Evolutionary conservation across 2,113 vertebrate genomes (phyloP).

Genomic region (Gulo gulo): DNA sequence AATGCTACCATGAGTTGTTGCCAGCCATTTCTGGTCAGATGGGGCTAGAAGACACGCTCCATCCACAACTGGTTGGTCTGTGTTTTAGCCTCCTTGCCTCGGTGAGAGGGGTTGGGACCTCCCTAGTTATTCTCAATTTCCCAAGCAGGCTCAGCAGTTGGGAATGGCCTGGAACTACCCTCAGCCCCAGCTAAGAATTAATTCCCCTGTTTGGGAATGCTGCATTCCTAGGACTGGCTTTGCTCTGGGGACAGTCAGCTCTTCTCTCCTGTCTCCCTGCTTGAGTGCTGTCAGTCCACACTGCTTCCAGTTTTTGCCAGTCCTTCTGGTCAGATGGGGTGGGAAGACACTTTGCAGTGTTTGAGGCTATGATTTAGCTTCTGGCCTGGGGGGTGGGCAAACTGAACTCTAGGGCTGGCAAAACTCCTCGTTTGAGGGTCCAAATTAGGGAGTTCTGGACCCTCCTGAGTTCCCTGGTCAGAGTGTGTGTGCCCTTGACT

Average conservation of each 20-base stretch:
- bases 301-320: background rate
- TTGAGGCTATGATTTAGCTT: background rate
- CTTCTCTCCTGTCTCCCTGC: background rate
- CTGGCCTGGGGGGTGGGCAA: background rate
- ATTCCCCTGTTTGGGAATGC: background rate
- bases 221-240: background rate
- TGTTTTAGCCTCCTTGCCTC: background rate
- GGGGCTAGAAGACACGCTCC: background rate
- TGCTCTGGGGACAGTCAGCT: background rate
- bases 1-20: background rate
- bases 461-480: background rate
- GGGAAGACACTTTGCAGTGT: background rate
- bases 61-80: background rate
- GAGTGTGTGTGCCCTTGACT: background rate
- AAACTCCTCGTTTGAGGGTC: background rate
- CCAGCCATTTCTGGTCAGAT: background rate
- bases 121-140: background rate
- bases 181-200: too few species aligned
- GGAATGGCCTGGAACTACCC: too few species aligned
- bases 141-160: background rate
- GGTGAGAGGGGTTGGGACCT: background rate
- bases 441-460: background rate
- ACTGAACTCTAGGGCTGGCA: background rate
- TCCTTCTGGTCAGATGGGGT: background rate
- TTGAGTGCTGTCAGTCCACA: background rate